These are phyloP conservation scores for Micromesistius poutassou DNA, from an alignment of 2,797 vertebrate genomes.

Conservation along the genomic window DNA sequence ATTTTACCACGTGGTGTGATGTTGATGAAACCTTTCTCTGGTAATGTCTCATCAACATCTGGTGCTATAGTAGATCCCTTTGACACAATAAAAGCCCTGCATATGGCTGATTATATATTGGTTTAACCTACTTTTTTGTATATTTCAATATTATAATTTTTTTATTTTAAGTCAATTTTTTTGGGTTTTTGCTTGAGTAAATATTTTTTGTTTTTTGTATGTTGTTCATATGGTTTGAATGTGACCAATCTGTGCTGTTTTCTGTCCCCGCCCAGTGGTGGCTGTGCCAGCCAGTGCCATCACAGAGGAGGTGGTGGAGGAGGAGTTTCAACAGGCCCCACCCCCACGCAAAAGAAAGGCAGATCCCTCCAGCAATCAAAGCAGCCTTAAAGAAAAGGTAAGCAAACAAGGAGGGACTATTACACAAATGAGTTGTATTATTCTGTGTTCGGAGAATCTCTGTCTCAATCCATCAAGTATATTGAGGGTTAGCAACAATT, in stretches of 20 bases:
- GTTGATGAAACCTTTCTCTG: background rate
- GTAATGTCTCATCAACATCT: background rate
- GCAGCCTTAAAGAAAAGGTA: slow-evolving; percentile 41
- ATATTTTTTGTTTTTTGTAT: too few species aligned
- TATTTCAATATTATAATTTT: background rate
- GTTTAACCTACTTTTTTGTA: background rate
- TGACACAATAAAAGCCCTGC: background rate
- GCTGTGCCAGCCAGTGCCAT: slow-evolving; percentile 72
- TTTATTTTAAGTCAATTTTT: too few species aligned
- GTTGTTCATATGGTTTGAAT: background rate
- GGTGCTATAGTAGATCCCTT: background rate
- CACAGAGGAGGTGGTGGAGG: slow-evolving; percentile 66
- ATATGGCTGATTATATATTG: background rate
- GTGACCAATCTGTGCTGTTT: background rate
- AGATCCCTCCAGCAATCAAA: slow-evolving; percentile 45
- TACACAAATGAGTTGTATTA: background rate
- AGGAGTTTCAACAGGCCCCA: slow-evolving; percentile 44
- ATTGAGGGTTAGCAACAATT: too few species aligned
- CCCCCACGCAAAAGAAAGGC: slow-evolving; percentile 61
- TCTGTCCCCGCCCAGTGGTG: slow-evolving; percentile 58
- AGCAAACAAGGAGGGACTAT: background rate
- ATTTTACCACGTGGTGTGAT: background rate
- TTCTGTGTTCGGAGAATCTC: background rate
- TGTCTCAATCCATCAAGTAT: too few species aligned
- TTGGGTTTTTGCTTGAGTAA: too few species aligned